Evolutionary conservation across 2,888 invertebrate genomes (phyloP), one percentile per base, ranked within the genome.

Genomic region (Andrena fulva): DNA sequence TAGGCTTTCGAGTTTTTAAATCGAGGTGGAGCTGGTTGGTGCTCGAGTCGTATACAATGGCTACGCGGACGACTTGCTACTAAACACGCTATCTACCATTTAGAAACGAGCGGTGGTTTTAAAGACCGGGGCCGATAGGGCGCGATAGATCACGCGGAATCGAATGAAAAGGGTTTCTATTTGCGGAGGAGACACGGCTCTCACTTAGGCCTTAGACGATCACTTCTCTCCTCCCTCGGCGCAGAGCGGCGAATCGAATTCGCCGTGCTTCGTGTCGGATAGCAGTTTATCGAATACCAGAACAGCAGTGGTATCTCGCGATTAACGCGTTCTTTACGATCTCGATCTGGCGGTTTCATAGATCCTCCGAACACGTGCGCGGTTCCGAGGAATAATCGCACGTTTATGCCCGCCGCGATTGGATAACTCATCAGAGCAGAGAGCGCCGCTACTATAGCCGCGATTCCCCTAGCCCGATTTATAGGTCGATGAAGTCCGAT

Each of bases 401-500:
- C 84, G 82, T 90, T 88, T 84, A 88, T 88, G 83, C 84, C 75
- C 67, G 33, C 80, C 85, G 60, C 87, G 87, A 85, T 88, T 85
- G 90, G 87, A 87, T 89, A 90, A 89, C 88, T 90, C 89, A 87
- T 83, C 90, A 70, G 80, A 71, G 82, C 42, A 42, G 42, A 79
- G 81, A 84, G 82, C 83, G 83, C 84, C 83, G 89, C 85, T 84
- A 82, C 86, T 80, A 82, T 62, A 70, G 80, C 72, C 74, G 85
- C 75, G 56, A 56, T 62, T 76, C 69, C 62, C 71, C 4, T 48
- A 62, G 74, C 68, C 56, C 89, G 88, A 89, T 90, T 90, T 90
- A 90, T 90, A 89, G 89, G 87, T 89, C 90, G 90, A 90, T 87
- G 87, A 90, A 89, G 90, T 89, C 88, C 83, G 85, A 87, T 85